phyloP scores from a whole-genome alignment of 2,113 vertebrate genomes.

The Martes martes region DNA sequence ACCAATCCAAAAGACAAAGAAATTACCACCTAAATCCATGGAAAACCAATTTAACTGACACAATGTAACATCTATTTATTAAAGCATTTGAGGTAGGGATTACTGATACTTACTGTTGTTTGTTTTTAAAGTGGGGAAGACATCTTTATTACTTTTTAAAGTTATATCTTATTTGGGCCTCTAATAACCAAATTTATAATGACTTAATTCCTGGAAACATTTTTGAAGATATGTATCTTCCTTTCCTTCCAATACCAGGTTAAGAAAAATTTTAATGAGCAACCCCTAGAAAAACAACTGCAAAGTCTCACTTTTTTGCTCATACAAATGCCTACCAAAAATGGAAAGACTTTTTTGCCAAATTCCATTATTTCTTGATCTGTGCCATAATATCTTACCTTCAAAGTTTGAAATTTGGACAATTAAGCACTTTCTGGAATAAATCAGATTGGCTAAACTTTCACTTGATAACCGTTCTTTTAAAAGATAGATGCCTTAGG shows the following conservation, averaged over 20 bases:
- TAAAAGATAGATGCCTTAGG: not conserved
- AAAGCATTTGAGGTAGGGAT: not conserved
- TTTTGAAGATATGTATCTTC: not conserved
- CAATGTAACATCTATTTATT: not conserved
- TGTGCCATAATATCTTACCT: not conserved
- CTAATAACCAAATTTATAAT: conserved; percentile 32
- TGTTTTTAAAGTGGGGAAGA: not conserved
- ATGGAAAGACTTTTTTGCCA: conserved; percentile 12
- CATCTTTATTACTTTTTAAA: not conserved
- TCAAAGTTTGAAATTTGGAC: conserved; percentile 20
- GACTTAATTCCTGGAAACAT: not conserved
- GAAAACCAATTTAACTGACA: not conserved
- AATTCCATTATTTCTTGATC: not conserved
- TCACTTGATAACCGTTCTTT: not conserved
- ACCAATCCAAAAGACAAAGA: not conserved
- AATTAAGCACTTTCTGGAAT: not conserved
- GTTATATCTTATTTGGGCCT: not conserved
- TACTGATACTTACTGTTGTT: not conserved
- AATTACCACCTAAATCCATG: not conserved
- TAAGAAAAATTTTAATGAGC: conserved; percentile 30
- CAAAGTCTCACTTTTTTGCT: not conserved
- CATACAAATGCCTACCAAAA: not conserved
- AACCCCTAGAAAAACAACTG: not conserved
- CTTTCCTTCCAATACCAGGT: not conserved
- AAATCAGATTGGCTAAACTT: not conserved